Base-by-base conservation (phyloP, 53 echinoderm and acorn worm species). In the Temnopleurus reevesii region DNA sequence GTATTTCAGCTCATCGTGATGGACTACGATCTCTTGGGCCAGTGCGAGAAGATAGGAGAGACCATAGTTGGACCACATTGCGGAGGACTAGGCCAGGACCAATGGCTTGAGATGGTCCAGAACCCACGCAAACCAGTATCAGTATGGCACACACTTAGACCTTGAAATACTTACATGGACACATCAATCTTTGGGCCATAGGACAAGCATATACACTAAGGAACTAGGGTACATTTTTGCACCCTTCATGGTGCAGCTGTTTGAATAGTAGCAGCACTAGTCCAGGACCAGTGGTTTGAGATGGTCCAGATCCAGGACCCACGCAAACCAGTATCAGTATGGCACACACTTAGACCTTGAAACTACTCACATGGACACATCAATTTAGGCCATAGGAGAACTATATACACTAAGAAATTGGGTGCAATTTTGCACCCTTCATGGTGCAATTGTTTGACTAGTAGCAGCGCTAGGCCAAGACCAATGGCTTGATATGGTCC, bases 71-170 rank as follows among this genome's bases (percentile, higher is more conserved):
- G 99, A 65, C 84, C 91, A 4, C 86, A 91, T 59, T 93, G 77
- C 53, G 45, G 89, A 0, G 99, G 93, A 30, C 89, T 90, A 15
- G 99, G 96, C 54, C 85, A 89, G 34, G 87, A 91, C 36, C 99
- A 99, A 83, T 99, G 99, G 99, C 45, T 86, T 35, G 99, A 99
- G 54, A 99, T 99, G 99, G 63, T 93, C 24, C 93, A 96, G 17
- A 91, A 81, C 2, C 96, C 93, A 9, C 46, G 99, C 25, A 96
- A 96, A 90, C 94, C 93, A 2, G 93, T 95, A 5, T 93, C 94
- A 8, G 85, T 94, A 31, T 99, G 99, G 99, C 99, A 99, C 41
- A 92, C 99, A 7, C 87, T 97, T 2, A 77, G 92, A 88, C 88
- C 88, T 17, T 87, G 33, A 66, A 38, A 15, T 15, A 49, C 1